These are phyloP conservation scores for Adelphocoris suturalis DNA, from an alignment of 2,888 invertebrate genomes.

Conservation along the genomic window DNA sequence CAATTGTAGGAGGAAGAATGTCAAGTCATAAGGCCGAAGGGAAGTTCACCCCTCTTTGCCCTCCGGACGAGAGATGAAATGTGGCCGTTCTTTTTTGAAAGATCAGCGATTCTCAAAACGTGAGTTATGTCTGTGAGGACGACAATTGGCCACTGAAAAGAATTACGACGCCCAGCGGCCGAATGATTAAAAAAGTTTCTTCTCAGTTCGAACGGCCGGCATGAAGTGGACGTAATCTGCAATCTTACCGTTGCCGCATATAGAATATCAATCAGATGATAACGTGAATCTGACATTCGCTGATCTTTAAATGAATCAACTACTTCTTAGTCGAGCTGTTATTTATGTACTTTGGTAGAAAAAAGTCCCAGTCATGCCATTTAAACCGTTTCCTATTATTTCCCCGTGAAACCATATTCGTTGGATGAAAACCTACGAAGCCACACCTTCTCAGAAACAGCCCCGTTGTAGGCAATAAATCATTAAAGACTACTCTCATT, in stretches of 20 bases:
- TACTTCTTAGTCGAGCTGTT: no score
- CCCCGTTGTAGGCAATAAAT: no score
- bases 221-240: background rate
- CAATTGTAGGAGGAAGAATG: background rate
- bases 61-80: background rate
- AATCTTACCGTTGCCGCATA: background rate
- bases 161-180: conserved; percentile 1
- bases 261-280: no score
- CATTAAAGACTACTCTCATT: no score
- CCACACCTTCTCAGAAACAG: no score
- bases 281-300: no score
- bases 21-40: background rate
- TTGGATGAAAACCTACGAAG: no score
- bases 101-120: conserved; percentile 24
- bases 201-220: background rate
- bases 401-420: no score
- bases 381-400: no score
- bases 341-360: no score
- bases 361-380: no score
- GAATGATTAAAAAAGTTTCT: conserved; percentile 38
- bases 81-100: conserved; percentile 14
- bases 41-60: background rate
- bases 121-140: background rate
- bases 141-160: background rate
- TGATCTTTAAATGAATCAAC: no score